A percentile compares a stretch with the other conserved stretches of the same genome.
Conservation (phyloP, 2,797 vertebrate genomes). For the Pteronotus mesoamericanus region DNA sequence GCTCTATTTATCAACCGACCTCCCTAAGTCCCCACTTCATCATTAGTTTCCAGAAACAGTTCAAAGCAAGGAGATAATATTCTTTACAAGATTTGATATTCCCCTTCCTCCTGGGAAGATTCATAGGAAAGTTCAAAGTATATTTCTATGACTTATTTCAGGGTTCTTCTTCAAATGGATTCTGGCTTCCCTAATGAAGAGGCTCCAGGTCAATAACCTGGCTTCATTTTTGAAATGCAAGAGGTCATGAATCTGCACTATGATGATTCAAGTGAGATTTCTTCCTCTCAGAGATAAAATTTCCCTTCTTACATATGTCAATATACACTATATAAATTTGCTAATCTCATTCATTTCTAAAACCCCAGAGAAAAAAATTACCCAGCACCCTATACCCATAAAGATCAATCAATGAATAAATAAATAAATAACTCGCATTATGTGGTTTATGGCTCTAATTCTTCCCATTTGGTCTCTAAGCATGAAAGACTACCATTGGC, state of each 20-base stretch:
- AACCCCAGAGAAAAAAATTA: neutral
- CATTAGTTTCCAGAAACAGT: neutral
- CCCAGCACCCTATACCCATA: neutral
- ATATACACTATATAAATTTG: neutral
- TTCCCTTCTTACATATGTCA: neutral
- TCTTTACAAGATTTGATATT: neutral
- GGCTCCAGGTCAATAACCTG: neutral
- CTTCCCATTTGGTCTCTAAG: rapidly evolving
- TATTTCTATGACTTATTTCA: neutral
- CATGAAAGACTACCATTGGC: neutral
- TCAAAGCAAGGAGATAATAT: neutral
- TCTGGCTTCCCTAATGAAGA: neutral
- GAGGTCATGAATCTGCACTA: neutral
- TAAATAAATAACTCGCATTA: neutral
- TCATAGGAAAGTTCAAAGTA: neutral
- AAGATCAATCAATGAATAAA: neutral
- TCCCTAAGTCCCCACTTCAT: neutral
- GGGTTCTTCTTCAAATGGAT: neutral
- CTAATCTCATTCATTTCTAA: neutral
- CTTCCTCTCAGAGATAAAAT: neutral
- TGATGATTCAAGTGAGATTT: neutral
- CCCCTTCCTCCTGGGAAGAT: neutral
- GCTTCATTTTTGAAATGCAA: neutral
- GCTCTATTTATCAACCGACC: neutral
- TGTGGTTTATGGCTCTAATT: neutral